Base-by-base conservation (phyloP, 1,140 invertebrate species). In the Melipona quadrifasciata region DNA sequence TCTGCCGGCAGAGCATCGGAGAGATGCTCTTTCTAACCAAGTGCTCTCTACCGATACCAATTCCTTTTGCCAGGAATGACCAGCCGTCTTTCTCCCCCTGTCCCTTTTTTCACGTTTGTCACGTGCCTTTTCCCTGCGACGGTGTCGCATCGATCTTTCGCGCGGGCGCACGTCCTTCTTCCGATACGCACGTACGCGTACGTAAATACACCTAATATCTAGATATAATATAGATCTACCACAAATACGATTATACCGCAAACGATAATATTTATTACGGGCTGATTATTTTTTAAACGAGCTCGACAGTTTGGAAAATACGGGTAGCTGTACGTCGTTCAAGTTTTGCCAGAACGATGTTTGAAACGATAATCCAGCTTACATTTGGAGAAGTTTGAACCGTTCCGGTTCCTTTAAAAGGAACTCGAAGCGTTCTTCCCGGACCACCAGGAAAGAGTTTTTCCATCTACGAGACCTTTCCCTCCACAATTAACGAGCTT, bases 101-200 rank as follows among this genome's bases (percentile, higher is more conserved):
- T 83, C 80, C 55, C 53, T 75, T 80, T 87, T 81, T 70, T 65
- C 80, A 81, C 82, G 86, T 85, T 85, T 82, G 86, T 88, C 87
- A 88, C 78, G 82, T 87, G 86, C 68, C 82, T 68, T 75, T 47
- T 80, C 39, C 72, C 57, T 31, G 31, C 31, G 31, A 31, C n/a
- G n/a, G n/a, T n/a, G n/a, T n/a, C 12, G 17, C 47, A 55, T 34
- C 57, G 31, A 64, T 73, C 39, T 73, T 67, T 79, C 76, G 24
- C 68, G 85, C 14, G 2, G 61, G 14, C 61, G 0, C 5, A 8
- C 16, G 16, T 57, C 55, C 16, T 47, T 21, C 8, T 61, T 17
- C 57, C 58, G n/a, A 61, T 47, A 47, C 8, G 0, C 39, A 39
- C 39, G 39, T 39, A 39, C 39, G 6, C 39, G 39, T 6, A 39